Evolutionary conservation across 2,888 invertebrate genomes (phyloP).

Genomic region (Troilus luridus): DNA sequence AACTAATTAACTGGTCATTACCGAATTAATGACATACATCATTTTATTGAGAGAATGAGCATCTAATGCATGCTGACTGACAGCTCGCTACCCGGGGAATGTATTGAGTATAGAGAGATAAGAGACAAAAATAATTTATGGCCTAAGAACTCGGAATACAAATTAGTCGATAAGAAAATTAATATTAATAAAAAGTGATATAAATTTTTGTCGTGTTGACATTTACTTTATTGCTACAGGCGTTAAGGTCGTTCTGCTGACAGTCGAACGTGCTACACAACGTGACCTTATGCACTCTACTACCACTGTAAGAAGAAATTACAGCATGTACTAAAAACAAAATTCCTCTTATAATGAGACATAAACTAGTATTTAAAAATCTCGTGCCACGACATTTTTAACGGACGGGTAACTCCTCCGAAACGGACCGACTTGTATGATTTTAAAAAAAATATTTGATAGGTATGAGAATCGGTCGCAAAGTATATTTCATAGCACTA

Average conservation of each 20-base stretch:
- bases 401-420: too few relatives aligned
- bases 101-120: background rate
- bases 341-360: background rate
- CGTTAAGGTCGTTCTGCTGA: background rate
- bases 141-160: background rate
- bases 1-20: too few relatives aligned
- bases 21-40: background rate
- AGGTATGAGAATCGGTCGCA: too few relatives aligned
- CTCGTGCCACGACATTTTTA: too few relatives aligned
- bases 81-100: background rate
- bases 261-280: background rate
- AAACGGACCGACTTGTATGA: too few relatives aligned
- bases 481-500: too few relatives aligned
- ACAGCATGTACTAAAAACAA: background rate
- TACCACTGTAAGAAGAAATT: background rate
- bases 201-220: background rate
- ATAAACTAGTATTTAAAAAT: background rate
- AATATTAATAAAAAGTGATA: background rate
- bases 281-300: slow-evolving; percentile 6
- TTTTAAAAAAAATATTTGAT: too few relatives aligned
- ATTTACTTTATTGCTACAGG: background rate
- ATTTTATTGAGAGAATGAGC: background rate
- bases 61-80: background rate
- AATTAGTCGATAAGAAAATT: background rate
- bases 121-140: background rate